phyloP scores from a whole-genome alignment of 2,888 invertebrate genomes.

The Siphlonurus alternatus region DNA sequence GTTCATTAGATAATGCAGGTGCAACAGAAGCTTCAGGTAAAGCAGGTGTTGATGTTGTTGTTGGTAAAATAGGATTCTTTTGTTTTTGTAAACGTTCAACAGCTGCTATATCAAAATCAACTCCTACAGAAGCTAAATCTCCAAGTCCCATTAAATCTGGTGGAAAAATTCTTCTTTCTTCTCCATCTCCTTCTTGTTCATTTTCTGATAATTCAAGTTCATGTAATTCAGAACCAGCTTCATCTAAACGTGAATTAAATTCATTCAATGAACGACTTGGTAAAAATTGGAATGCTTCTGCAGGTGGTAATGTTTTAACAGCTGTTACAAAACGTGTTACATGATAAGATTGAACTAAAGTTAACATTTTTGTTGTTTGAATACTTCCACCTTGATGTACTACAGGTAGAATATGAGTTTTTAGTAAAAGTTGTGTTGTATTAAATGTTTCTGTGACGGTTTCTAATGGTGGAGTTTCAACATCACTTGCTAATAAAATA shows the following conservation, averaged over 20 bases:
- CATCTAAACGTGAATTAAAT: slow-evolving; percentile 73
- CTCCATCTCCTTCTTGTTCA: slow-evolving; percentile 35
- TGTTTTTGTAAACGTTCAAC: not conserved
- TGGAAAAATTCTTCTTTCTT: not conserved
- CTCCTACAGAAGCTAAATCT: slow-evolving; percentile 53
- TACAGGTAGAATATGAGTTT: slow-evolving; percentile 76
- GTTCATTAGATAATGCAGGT: slow-evolving; percentile 39
- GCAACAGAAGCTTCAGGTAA: not conserved
- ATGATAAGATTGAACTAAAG: slow-evolving; percentile 77
- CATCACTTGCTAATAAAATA: slow-evolving; percentile 53
- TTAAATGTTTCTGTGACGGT: slow-evolving; percentile 83
- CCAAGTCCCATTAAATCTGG: not conserved
- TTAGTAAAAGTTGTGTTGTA: slow-evolving; percentile 72
- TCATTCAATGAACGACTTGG: slow-evolving; percentile 75
- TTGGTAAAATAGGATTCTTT: not conserved
- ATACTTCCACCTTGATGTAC: slow-evolving; percentile 33
- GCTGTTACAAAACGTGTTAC: slow-evolving; percentile 76
- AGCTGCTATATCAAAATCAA: slow-evolving; percentile 43
- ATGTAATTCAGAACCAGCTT: slow-evolving; percentile 75
- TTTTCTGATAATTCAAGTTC: slow-evolving; percentile 64
- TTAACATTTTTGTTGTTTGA: slow-evolving; percentile 22
- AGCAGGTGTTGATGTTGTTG: not conserved
- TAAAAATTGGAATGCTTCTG: slow-evolving; percentile 72
- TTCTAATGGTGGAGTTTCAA: slow-evolving; percentile 72
- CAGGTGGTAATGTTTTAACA: slow-evolving; percentile 75